phyloP scores from a whole-genome alignment of 1,140 invertebrate genomes.

The Cotesia typhae region DNA sequence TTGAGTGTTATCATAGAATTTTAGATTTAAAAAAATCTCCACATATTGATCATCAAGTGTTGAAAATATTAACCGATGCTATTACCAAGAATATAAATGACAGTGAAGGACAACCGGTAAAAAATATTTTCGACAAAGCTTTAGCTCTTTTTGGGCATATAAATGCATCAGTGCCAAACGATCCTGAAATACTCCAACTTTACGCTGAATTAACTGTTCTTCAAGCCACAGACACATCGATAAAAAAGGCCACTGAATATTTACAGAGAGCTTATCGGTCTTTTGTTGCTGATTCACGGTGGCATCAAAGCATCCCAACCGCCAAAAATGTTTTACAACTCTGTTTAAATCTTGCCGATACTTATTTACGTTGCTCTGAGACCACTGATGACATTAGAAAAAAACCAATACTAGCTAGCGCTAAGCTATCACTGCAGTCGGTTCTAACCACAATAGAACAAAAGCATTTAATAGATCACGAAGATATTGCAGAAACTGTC shows the following conservation, averaged over 20 bases:
- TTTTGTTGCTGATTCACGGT: constrained; percentile 70
- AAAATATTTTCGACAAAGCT: constrained; percentile 70
- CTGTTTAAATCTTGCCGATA: constrained; percentile 61
- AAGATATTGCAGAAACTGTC: constrained; percentile 49
- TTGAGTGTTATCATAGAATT: constrained; percentile 83
- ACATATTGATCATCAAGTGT: constrained; percentile 81
- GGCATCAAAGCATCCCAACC: constrained; percentile 68
- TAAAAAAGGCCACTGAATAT: constrained; percentile 70
- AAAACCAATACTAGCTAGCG: constrained; percentile 68
- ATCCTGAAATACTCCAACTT: constrained; percentile 80
- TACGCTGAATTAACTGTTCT: constrained; percentile 77
- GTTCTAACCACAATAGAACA: constrained; percentile 65
- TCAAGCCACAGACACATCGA: constrained; percentile 54
- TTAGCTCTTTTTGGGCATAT: constrained; percentile 84
- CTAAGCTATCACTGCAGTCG: constrained; percentile 69
- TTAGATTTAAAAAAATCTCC: constrained; percentile 82
- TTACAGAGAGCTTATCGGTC: constrained; percentile 70
- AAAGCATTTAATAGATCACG: constrained; percentile 61
- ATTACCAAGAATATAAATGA: constrained; percentile 74
- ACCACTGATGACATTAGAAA: constrained; percentile 54
- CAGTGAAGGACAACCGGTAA: constrained; percentile 65
- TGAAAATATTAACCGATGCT: constrained; percentile 78
- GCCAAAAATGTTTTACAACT: constrained; percentile 64
- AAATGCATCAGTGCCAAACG: constrained; percentile 73
- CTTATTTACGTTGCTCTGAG: constrained; percentile 52